Conservation (phyloP, 1,140 invertebrate species). For the Centruroides vittatus region DNA sequence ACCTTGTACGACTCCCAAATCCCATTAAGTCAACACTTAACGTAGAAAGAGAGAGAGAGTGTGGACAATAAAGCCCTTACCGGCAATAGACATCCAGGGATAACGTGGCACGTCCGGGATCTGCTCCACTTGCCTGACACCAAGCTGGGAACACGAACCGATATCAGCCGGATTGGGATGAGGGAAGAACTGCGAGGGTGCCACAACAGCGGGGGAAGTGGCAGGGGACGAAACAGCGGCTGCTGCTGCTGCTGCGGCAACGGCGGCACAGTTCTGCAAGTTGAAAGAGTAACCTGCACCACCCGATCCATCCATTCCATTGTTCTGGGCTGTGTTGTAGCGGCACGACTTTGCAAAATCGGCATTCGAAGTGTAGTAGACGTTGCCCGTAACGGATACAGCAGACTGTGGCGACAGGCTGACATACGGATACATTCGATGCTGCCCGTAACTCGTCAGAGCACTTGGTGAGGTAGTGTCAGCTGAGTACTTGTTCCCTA, state of each 20-base stretch:
- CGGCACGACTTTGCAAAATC: slow-evolving; percentile 18
- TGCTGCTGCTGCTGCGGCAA: slow-evolving; percentile 37
- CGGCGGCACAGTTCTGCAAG: slow-evolving; percentile 36
- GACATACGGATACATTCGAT: slow-evolving; percentile 48
- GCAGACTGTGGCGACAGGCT: slow-evolving; percentile 51
- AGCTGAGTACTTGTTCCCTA: slow-evolving; percentile 72
- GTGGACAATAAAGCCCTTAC: slow-evolving; percentile 42
- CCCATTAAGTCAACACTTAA: too few species aligned
- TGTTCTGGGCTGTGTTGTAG: slow-evolving; percentile 24
- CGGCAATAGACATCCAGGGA: slow-evolving; percentile 95
- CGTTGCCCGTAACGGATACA: slow-evolving; percentile 36
- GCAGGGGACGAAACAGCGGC: slow-evolving; percentile 47
- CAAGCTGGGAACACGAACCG: slow-evolving; percentile 32
- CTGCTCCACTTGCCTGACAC: slow-evolving; percentile 33
- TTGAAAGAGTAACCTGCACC: slow-evolving; percentile 37
- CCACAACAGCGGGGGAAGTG: slow-evolving; percentile 4
- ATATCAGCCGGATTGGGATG: slow-evolving; percentile 41
- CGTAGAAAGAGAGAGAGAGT: background rate
- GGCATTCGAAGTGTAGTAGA: slow-evolving; percentile 13
- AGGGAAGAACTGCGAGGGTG: slow-evolving; percentile 43
- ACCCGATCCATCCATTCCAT: slow-evolving; percentile 38
- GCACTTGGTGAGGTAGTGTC: slow-evolving; percentile 46
- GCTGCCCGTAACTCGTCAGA: slow-evolving; percentile 25
- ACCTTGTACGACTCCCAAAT: too few species aligned
- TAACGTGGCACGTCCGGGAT: slow-evolving; percentile 73